Evolutionary conservation across 2,888 invertebrate genomes (phyloP).

Genomic region (Cancer borealis): DNA sequence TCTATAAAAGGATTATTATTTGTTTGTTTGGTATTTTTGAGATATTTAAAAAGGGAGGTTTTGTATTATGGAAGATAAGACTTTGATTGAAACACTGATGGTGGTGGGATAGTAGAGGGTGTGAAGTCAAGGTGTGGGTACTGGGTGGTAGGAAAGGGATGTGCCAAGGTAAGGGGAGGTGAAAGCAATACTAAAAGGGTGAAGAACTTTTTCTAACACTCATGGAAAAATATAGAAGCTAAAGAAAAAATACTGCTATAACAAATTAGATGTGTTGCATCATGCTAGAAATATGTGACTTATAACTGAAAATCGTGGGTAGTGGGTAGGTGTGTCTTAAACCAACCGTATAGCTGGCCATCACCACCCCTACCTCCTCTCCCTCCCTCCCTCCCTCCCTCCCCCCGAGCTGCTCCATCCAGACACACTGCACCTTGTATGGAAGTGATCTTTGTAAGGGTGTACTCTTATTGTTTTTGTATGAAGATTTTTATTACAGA

Average conservation of each 20-base stretch:
- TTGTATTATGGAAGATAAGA: slow-evolving; percentile 7
- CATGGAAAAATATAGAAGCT: neutral
- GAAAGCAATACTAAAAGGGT: neutral
- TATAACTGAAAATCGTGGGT: too few species aligned
- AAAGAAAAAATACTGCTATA: too few species aligned
- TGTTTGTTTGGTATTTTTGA: neutral
- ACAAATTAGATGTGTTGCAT: too few species aligned
- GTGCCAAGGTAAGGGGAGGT: neutral
- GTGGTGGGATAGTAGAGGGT: neutral
- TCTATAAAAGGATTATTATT: neutral
- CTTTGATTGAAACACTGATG: slow-evolving; percentile 35
- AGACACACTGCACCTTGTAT: neutral
- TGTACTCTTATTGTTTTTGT: slow-evolving; percentile 29
- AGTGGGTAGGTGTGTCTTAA: neutral
- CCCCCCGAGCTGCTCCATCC: neutral
- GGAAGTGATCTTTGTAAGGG: slow-evolving; percentile 27
- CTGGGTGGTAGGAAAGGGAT: neutral
- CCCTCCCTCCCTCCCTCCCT: neutral
- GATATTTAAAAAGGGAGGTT: neutral
- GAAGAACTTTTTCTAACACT: neutral
- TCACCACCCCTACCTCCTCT: neutral
- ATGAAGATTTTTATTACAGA: slow-evolving; percentile 38
- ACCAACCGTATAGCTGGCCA: neutral
- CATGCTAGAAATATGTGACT: too few species aligned
- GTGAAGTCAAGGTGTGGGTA: neutral